These are phyloP conservation scores for Poeciliopsis retropinna DNA, from an alignment of 2,113 vertebrate species.

Conservation along the genomic window DNA sequence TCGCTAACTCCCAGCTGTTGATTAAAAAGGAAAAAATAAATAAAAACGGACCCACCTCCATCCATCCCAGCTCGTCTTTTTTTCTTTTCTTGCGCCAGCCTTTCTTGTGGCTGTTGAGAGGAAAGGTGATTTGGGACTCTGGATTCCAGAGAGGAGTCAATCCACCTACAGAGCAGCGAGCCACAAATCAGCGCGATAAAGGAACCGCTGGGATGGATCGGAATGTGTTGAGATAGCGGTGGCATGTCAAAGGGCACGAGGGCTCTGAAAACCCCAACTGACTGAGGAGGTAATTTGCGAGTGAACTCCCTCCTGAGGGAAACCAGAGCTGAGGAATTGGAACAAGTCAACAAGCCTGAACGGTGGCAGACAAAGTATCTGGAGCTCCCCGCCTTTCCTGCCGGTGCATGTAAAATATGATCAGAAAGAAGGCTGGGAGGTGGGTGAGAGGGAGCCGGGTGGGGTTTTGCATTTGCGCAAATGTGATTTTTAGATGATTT, in stretches of 20 bases:
- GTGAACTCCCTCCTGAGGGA: conserved; percentile 27
- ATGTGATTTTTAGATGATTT: conserved; percentile 16
- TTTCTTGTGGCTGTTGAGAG: conserved; percentile 35
- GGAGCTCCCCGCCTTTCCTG: conserved; percentile 12
- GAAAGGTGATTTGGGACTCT: conserved; percentile 48
- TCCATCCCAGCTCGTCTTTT: conserved; percentile 6
- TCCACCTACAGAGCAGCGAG: conserved; percentile 41
- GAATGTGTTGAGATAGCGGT: conserved; percentile 70
- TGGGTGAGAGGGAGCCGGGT: neutral
- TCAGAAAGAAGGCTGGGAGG: neutral
- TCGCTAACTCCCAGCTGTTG: conserved; percentile 56
- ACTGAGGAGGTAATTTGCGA: conserved; percentile 59
- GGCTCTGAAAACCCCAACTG: conserved; percentile 49
- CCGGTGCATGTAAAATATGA: conserved; percentile 33
- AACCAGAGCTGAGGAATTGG: conserved; percentile 35
- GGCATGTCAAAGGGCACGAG: conserved; percentile 66
- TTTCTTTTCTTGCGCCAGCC: conserved; percentile 22
- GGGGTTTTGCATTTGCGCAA: conserved; percentile 27
- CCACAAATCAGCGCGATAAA: conserved; percentile 75
- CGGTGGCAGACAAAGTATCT: conserved; percentile 16
- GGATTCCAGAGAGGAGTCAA: conserved; percentile 48
- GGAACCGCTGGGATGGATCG: conserved; percentile 62
- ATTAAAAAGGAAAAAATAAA: conserved; percentile 1
- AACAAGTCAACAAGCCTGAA: conserved; percentile 39
- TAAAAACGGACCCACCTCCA: conserved; percentile 49